phyloP scores from a whole-genome alignment of 2,113 vertebrate species.

The Capra hircus region DNA sequence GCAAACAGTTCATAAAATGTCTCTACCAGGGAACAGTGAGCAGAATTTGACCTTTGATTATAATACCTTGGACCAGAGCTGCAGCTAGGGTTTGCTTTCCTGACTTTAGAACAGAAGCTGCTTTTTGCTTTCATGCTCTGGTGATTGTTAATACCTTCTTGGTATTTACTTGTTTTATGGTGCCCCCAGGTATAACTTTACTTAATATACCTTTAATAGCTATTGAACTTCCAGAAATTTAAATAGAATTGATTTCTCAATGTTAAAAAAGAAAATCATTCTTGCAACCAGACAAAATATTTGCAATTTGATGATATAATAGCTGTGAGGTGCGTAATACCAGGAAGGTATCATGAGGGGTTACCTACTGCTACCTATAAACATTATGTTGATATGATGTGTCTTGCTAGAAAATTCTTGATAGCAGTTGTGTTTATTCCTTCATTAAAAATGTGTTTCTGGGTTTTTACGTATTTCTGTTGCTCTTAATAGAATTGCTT shows the following conservation, averaged over 20 bases:
- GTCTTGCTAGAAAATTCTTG: not conserved
- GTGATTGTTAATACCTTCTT: not conserved
- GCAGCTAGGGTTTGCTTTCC: not conserved
- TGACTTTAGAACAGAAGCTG: not conserved
- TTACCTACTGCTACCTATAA: not conserved
- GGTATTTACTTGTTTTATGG: not conserved
- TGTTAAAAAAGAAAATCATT: not conserved
- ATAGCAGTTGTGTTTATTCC: not conserved
- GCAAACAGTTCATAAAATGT: not conserved
- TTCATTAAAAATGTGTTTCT: not conserved
- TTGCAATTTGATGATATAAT: not conserved
- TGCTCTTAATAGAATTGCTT: conserved; percentile 73
- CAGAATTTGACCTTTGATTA: not conserved
- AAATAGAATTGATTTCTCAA: not conserved
- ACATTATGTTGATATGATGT: not conserved
- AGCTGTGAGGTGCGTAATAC: not conserved
- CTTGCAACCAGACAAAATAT: not conserved
- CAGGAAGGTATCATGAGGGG: not conserved
- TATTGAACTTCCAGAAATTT: not conserved
- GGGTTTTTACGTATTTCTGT: not conserved
- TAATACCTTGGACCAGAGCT: not conserved
- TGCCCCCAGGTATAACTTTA: not conserved
- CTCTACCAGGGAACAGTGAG: not conserved
- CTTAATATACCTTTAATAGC: not conserved
- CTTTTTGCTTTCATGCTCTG: not conserved